Base-by-base conservation (phyloP, 2,888 invertebrate species). In the Catocala nupta region DNA sequence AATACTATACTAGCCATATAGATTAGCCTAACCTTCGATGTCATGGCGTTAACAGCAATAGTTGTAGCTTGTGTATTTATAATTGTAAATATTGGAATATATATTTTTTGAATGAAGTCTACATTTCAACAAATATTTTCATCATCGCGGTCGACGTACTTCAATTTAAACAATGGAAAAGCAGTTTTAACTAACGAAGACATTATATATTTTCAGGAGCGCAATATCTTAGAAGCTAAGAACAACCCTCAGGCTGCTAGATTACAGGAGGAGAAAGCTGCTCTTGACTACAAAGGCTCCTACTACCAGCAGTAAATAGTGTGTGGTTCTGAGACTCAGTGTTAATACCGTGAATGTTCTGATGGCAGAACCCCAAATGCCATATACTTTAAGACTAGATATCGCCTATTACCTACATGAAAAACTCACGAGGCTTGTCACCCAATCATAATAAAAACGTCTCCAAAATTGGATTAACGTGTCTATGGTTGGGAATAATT, bases 241-340 rank as follows among this genome's bases (percentile, higher is more conserved):
- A 91, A 92, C 78, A 93, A 95, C 81, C 95, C 95, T 7, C 93
- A 93, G 71, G 90, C 91, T 33, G 93, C 92, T 65, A 90, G 86
- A 74, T 79, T 81, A 36, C 88, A 93, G 53, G 90, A 93, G 76
- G 91, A 92, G 25, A 90, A 74, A 66, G 94, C 92, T 48, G 90
- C 90, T 55, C 95, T 95, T 66, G 95, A 96, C 83, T 96, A 95
- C 89, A 95, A 95, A 79, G 96, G 96, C 39, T 94, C 95, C 71
- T 96, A 96, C 88, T 94, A 94, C 82, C 94, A 90, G 74, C 89
- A 94, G 78, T 90, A 91, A 81, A 81, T 50, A 36, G 55, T 52
- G n/a, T 44, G 52, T 57, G 45, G 25, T 63, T 58, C 53, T 10
- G 68, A 78, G 73, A 71, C 75, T 70, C 60, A 73, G 68, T 73